Conservation (phyloP, 2,888 invertebrate genomes). For the Tromatobia lineatoria region DNA sequence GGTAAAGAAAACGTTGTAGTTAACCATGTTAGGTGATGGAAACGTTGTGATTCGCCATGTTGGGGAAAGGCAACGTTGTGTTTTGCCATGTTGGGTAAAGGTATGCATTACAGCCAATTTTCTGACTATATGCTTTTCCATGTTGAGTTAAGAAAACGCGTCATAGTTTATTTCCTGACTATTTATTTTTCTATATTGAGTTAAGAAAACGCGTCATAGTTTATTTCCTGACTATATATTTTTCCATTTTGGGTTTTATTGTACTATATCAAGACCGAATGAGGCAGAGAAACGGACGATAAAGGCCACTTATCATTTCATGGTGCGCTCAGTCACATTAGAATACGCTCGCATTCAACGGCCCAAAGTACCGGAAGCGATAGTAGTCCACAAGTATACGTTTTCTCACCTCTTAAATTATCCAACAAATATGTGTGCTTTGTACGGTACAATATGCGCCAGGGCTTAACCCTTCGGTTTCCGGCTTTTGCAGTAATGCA, state of each 20-base stretch:
- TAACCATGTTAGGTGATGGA: too few relatives aligned
- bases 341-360: constrained; percentile 1
- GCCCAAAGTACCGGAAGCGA: too few relatives aligned
- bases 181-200: neutral
- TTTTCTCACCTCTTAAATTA: constrained; percentile 15
- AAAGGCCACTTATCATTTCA: constrained; percentile 17
- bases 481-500: neutral
- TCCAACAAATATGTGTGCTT: neutral
- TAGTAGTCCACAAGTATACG: neutral
- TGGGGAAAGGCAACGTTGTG: too few relatives aligned
- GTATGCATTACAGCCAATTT: neutral
- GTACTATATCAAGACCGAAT: neutral
- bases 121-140: neutral
- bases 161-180: neutral
- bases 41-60: too few relatives aligned
- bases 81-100: too few relatives aligned
- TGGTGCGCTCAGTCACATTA: constrained; percentile 52
- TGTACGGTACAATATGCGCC: neutral
- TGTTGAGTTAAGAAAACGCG: too few relatives aligned
- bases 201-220: neutral
- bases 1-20: too few relatives aligned
- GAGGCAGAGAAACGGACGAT: neutral
- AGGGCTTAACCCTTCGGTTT: neutral
- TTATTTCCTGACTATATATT: neutral
- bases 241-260: neutral